Percentiles rank a stretch among this genome's conserved stretches.
Evolutionary conservation across 2,797 vertebrate genomes (phyloP).

Genomic region (Anisognathus igniventris): DNA sequence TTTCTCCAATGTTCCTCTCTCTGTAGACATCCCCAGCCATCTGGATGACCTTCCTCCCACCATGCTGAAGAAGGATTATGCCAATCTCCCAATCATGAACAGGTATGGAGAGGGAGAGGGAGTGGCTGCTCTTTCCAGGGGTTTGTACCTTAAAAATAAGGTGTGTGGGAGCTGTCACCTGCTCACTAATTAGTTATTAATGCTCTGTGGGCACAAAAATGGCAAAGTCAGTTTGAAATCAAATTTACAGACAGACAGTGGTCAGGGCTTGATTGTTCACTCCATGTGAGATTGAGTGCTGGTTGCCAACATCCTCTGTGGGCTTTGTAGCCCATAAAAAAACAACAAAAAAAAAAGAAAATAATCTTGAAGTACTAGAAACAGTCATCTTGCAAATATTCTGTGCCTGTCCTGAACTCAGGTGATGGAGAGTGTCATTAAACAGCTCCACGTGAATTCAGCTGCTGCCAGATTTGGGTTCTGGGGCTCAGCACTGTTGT

Average conservation of each 20-base stretch:
- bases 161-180: not conserved
- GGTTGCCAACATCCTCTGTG: not conserved
- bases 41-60: slow-evolving; percentile 83
- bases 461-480: not conserved
- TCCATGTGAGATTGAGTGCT: not conserved
- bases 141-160: not conserved
- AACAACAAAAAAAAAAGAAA: not conserved
- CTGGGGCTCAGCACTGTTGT: not conserved
- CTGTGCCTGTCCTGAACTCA: not conserved
- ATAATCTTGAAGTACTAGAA: not conserved
- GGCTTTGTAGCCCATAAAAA: not conserved
- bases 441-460: not conserved
- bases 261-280: not conserved
- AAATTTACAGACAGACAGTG: not conserved
- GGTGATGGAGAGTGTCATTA: not conserved
- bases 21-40: slow-evolving; percentile 77
- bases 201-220: not conserved
- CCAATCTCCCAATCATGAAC: slow-evolving; percentile 78
- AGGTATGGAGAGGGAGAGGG: slow-evolving; percentile 73
- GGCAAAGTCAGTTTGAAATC: not conserved
- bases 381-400: not conserved
- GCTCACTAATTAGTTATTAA: not conserved
- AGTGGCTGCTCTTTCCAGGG: not conserved
- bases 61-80: slow-evolving; percentile 83
- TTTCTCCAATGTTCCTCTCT: not conserved